Evolutionary conservation across 2,113 vertebrate species (phyloP).

Genomic region (Macquaria ambigua): DNA sequence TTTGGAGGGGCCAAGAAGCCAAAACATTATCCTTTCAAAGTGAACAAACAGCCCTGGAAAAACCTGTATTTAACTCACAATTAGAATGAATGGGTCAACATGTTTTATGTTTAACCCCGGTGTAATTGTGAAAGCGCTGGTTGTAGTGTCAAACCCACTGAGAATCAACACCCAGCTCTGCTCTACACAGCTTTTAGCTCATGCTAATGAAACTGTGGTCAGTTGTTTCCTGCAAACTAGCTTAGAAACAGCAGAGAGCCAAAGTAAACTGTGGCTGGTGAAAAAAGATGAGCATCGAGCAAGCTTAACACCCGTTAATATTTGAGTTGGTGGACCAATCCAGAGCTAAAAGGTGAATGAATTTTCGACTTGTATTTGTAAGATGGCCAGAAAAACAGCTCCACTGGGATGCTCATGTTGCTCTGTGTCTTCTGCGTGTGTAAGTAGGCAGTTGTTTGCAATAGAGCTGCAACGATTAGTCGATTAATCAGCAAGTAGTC

Average conservation of each 20-base stretch:
- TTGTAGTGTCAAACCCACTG: background rate
- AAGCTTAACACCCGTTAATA: background rate
- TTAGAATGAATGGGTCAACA: background rate
- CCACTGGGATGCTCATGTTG: background rate
- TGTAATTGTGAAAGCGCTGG: background rate
- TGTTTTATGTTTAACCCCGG: background rate
- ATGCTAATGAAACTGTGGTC: background rate
- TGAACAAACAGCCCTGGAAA: constrained; percentile 2
- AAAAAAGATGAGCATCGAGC: background rate
- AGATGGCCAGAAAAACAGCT: background rate
- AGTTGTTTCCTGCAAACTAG: background rate
- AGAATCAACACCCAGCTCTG: background rate
- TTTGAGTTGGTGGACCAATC: background rate
- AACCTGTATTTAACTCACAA: background rate
- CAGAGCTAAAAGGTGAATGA: background rate
- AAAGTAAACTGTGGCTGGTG: background rate
- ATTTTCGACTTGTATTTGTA: background rate
- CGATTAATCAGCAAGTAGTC: background rate
- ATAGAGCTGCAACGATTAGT: background rate
- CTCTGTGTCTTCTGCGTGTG: background rate
- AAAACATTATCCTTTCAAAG: background rate
- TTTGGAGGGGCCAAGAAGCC: background rate
- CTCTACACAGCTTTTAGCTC: background rate
- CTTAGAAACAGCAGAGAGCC: constrained; percentile 6
- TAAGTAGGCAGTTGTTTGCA: background rate